Evolutionary conservation across 2,888 invertebrate species (phyloP).

Genomic region (Loripinus fragilis): DNA sequence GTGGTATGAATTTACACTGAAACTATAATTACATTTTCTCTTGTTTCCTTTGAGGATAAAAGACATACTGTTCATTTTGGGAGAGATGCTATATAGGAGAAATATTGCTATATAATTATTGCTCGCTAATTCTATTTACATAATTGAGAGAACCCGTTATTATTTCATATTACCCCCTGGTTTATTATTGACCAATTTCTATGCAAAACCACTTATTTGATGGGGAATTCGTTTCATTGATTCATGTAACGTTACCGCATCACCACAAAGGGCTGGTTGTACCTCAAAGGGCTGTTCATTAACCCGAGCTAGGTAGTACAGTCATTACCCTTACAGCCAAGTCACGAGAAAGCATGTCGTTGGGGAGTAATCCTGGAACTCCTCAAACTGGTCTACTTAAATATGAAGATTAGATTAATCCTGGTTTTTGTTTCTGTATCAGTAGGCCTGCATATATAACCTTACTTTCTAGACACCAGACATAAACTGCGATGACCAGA

Average conservation of each 20-base stretch:
- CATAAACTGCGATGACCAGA: too few species aligned
- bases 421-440: too few species aligned
- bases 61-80: conserved; percentile 11
- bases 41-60: conserved; percentile 12
- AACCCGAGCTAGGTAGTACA: neutral
- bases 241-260: conserved; percentile 4
- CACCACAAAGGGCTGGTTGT: neutral
- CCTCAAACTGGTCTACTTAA: too few species aligned
- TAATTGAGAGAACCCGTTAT: conserved; percentile 19
- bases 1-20: neutral
- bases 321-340: too few species aligned
- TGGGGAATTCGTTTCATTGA: conserved; percentile 14
- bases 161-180: conserved; percentile 15
- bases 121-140: conserved; percentile 13
- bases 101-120: conserved; percentile 17
- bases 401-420: too few species aligned
- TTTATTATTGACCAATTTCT: conserved; percentile 14
- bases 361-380: too few species aligned
- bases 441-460: too few species aligned
- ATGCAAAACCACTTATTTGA: conserved; percentile 21
- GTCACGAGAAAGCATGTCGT: too few species aligned
- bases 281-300: neutral
- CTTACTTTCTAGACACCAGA: too few species aligned
- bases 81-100: neutral
- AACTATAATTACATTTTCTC: conserved; percentile 13